These are phyloP conservation scores for Geotrupes spiniger DNA, from an alignment of 2,888 invertebrate genomes.

Conservation along the genomic window DNA sequence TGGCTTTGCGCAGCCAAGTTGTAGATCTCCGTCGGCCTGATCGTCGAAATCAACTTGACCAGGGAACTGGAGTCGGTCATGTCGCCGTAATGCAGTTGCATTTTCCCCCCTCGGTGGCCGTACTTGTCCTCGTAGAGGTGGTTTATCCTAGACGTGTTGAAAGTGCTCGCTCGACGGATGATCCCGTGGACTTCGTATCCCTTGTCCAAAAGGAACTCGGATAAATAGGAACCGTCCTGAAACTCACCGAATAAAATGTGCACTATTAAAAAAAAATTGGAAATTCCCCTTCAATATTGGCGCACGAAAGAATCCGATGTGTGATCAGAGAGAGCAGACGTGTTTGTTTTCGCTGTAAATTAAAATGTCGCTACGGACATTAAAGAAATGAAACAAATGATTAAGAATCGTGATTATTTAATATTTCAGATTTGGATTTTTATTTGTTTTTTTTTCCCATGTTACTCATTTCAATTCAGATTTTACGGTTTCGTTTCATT, in stretches of 20 bases:
- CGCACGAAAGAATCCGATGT: too few relatives aligned
- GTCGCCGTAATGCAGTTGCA: constrained; percentile 97
- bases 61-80: constrained; percentile 97
- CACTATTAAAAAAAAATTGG: neutral
- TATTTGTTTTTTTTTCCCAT: too few relatives aligned
- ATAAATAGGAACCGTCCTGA: constrained; percentile 96
- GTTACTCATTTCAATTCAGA: too few relatives aligned
- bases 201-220: constrained; percentile 88
- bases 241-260: too few relatives aligned
- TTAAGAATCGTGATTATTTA: too few relatives aligned
- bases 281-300: neutral
- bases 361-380: too few relatives aligned
- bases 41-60: constrained; percentile 75
- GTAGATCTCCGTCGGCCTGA: constrained; percentile 90
- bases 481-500: too few relatives aligned
- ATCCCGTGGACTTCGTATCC: constrained; percentile 96
- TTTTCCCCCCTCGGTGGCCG: constrained; percentile 81
- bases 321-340: too few relatives aligned
- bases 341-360: too few relatives aligned
- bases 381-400: too few relatives aligned
- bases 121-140: constrained; percentile 92
- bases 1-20: constrained; percentile 99
- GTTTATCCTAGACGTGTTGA: constrained; percentile 94
- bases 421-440: too few relatives aligned
- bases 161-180: constrained; percentile 89